Evolutionary conservation across 2,888 invertebrate species (phyloP).

Genomic region (Oeneis ivallda): DNA sequence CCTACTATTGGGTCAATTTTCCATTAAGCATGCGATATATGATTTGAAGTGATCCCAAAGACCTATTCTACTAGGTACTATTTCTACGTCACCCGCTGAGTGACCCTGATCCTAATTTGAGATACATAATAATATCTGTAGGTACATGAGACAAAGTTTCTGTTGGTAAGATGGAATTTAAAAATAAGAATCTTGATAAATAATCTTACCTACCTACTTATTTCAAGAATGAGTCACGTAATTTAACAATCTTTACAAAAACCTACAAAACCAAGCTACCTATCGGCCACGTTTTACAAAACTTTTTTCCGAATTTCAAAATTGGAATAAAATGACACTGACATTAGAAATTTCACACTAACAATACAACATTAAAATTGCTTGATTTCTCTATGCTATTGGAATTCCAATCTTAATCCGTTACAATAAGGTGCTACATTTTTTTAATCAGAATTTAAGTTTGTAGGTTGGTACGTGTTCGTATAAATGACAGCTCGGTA

Average conservation of each 20-base stretch:
- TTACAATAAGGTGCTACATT: not conserved
- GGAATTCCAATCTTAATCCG: not conserved
- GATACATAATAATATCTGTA: too few species aligned
- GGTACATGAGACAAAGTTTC: too few species aligned
- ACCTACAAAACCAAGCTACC: too few species aligned
- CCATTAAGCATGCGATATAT: too few species aligned
- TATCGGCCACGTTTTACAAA: not conserved
- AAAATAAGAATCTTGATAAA: not conserved
- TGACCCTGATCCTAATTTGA: too few species aligned
- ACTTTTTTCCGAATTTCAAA: not conserved
- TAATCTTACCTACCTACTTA: too few species aligned
- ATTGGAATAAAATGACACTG: slow-evolving; percentile 17
- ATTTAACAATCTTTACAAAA: not conserved
- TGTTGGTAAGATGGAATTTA: too few species aligned
- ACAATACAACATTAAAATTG: not conserved
- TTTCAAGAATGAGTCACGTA: not conserved
- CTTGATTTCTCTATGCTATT: not conserved
- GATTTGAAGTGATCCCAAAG: too few species aligned
- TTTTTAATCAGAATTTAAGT: not conserved
- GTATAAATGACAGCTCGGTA: slow-evolving; percentile 42
- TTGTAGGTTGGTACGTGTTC: slow-evolving; percentile 34
- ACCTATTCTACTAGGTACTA: too few species aligned
- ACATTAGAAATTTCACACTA: slow-evolving; percentile 18
- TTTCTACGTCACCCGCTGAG: too few species aligned
- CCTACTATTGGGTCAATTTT: too few species aligned